phyloP scores from a whole-genome alignment of 2,113 vertebrate genomes.

The Centropus unirufus region DNA sequence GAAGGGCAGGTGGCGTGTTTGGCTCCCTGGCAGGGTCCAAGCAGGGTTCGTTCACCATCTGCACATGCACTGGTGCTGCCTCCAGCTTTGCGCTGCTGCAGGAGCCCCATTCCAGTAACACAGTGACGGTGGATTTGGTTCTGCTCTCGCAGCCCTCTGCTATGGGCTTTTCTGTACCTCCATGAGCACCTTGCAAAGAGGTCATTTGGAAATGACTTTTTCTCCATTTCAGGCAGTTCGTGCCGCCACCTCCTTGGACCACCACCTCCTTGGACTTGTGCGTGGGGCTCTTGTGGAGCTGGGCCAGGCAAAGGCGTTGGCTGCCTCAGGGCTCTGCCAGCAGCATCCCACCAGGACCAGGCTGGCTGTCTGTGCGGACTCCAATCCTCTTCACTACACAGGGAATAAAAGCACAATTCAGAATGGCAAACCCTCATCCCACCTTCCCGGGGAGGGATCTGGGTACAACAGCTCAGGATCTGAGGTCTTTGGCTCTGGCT shows the following conservation, averaged over 20 bases:
- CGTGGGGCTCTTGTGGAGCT: fast-evolving
- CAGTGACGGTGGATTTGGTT: fast-evolving
- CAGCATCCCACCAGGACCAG: fast-evolving
- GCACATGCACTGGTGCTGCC: not conserved
- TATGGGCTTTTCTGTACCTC: fast-evolving
- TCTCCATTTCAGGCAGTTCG: not conserved
- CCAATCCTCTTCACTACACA: not conserved
- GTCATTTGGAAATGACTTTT: not conserved
- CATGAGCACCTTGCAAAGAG: fast-evolving
- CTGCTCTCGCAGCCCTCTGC: not conserved
- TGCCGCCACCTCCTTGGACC: fast-evolving
- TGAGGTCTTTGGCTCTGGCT: not conserved
- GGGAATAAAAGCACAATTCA: not conserved
- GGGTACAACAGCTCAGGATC: not conserved
- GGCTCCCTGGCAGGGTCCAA: fast-evolving
- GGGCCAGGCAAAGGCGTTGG: fast-evolving
- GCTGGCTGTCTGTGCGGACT: not conserved
- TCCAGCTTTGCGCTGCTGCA: not conserved
- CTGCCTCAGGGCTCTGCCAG: not conserved
- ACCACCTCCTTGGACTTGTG: not conserved
- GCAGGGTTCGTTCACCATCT: not conserved
- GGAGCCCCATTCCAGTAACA: not conserved
- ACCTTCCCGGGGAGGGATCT: fast-evolving
- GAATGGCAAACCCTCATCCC: not conserved
- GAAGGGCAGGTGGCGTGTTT: fast-evolving